phyloP scores from a whole-genome alignment of 2,113 vertebrate species.

The Elephas maximus region DNA sequence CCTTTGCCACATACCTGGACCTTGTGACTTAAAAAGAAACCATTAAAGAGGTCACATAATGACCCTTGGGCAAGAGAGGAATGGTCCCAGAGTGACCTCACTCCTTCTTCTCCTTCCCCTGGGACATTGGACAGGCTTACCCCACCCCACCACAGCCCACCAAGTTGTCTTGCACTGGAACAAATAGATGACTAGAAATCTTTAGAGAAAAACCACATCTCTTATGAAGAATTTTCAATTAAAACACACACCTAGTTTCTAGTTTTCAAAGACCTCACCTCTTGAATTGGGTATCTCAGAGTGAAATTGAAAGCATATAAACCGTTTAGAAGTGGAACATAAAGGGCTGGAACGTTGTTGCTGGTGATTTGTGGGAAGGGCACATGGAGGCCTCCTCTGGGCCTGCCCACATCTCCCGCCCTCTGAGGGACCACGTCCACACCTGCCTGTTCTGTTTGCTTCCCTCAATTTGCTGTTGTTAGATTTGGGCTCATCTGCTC shows the following conservation, averaged over 20 bases:
- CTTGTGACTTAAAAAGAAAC: neutral
- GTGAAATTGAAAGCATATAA: neutral
- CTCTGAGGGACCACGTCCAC: neutral
- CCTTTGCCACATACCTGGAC: neutral
- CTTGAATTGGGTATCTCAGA: neutral
- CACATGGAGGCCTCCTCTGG: neutral
- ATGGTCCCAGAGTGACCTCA: neutral
- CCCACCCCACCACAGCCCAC: neutral
- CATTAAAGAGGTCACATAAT: neutral
- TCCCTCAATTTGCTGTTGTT: neutral
- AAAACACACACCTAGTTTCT: neutral
- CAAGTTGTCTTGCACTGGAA: too few species aligned
- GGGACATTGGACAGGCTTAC: neutral
- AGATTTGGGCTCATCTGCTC: neutral
- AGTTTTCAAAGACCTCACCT: neutral
- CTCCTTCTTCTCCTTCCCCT: neutral
- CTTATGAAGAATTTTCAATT: conserved; percentile 1
- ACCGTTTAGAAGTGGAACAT: neutral
- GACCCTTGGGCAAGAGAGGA: neutral
- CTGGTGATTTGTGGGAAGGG: neutral
- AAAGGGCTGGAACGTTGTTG: neutral
- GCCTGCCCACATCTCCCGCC: neutral
- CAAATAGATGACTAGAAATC: neutral
- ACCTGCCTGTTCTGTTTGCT: neutral
- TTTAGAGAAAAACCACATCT: neutral